Conservation (phyloP, 1,140 invertebrate species). For the Homalodisca vitripennis region DNA sequence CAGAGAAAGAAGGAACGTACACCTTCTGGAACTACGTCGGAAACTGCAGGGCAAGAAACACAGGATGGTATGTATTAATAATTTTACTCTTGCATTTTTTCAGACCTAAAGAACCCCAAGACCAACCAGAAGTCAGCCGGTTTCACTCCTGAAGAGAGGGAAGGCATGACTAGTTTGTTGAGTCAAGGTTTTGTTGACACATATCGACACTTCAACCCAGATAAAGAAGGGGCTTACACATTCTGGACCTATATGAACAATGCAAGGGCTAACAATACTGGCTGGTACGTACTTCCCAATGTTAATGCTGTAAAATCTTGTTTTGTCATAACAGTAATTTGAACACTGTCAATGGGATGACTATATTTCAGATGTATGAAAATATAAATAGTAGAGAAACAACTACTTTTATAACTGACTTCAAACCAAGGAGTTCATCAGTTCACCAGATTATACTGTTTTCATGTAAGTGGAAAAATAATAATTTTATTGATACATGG, state of each 20-base stretch:
- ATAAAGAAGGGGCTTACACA: conserved; percentile 80
- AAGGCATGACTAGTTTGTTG: conserved; percentile 85
- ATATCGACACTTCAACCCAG: conserved; percentile 86
- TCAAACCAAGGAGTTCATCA: too few relatives aligned
- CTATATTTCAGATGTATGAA: too few relatives aligned
- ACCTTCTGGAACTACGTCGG: conserved; percentile 94
- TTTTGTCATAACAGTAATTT: too few relatives aligned
- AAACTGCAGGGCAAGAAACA: conserved; percentile 81
- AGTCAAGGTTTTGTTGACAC: conserved; percentile 81
- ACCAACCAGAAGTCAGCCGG: conserved; percentile 91
- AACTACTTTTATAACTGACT: too few relatives aligned
- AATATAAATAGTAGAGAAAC: too few relatives aligned
- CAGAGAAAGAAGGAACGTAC: conserved; percentile 78
- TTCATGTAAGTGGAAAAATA: too few relatives aligned
- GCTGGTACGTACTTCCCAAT: too few relatives aligned
- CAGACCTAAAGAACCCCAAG: conserved; percentile 94
- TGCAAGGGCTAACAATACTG: conserved; percentile 84
- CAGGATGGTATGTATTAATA: conserved; percentile 76
- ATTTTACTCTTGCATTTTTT: conserved; percentile 36
- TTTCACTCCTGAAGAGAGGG: conserved; percentile 92
- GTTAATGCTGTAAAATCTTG: too few relatives aligned
- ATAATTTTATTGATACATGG: too few relatives aligned
- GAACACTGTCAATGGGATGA: too few relatives aligned
- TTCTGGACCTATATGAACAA: conserved; percentile 94
- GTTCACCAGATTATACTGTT: too few relatives aligned